A percentile compares a stretch with the other conserved stretches of the same genome.
phyloP scores from a whole-genome alignment of 2,888 invertebrate genomes.

The Eremobia ochroleuca region DNA sequence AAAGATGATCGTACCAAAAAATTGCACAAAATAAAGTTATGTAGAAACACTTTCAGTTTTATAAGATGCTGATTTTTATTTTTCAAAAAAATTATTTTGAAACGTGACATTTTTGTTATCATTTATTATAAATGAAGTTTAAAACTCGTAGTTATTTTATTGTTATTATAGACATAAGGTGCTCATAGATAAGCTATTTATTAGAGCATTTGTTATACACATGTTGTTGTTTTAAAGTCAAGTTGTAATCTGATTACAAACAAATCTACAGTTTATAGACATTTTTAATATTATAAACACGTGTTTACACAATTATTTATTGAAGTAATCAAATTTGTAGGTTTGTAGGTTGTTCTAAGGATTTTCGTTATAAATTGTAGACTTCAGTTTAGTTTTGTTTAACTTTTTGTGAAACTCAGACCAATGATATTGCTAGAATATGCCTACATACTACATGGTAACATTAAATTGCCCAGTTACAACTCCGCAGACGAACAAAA shows the following conservation, averaged over 20 bases:
- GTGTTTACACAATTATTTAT: slow-evolving; percentile 16
- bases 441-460: background rate
- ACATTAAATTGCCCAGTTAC: background rate
- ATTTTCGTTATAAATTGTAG: background rate
- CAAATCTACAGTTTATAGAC: slow-evolving; percentile 18
- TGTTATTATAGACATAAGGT: slow-evolving; percentile 56
- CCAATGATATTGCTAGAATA: background rate
- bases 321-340: slow-evolving; percentile 2
- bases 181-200: slow-evolving; percentile 58
- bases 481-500: background rate
- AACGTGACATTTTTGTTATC: slow-evolving; percentile 1
- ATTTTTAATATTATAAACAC: slow-evolving; percentile 28
- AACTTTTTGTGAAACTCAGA: background rate
- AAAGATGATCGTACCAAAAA: slow-evolving; percentile 52
- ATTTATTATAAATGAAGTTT: slow-evolving; percentile 27
- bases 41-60: slow-evolving; percentile 23
- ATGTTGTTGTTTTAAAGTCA: slow-evolving; percentile 52
- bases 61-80: slow-evolving; percentile 1
- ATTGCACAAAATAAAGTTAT: slow-evolving; percentile 56
- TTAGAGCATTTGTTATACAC: slow-evolving; percentile 46
- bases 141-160: slow-evolving; percentile 44
- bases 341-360: too few species aligned
- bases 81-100: background rate
- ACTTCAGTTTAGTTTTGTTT: background rate
- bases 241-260: slow-evolving; percentile 34